Base-by-base conservation (phyloP, 1,140 invertebrate species). In the Campoletis sonorensis region DNA sequence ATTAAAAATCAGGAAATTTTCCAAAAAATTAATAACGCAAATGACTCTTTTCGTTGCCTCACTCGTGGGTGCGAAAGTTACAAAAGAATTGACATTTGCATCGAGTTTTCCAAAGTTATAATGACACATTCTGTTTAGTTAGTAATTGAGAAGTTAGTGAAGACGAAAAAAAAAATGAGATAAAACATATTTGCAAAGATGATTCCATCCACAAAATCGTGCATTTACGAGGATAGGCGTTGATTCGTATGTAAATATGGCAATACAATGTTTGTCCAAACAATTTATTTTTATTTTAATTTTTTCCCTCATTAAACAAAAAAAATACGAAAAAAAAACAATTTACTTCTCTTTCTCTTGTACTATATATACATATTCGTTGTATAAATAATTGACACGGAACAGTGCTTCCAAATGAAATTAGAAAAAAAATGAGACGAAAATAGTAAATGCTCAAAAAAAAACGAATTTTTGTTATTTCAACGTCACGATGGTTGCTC, bases 391-490 rank as follows among this genome's bases (percentile, higher is more conserved):
- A 8, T 73, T 73, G 40, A 73, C 71, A 73, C 37, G 71, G 40
- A 73, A 40, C 71, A 73, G 71, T 40, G 71, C 71, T 73, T 73
- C 71, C 71, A 73, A 21, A 73, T 51, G n/a, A 73, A 51, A 10
- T 45, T 13, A 45, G 5, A n/a, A 5, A 1, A 13, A 45, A 1
- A 45, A 45, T 45, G 5, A 45, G 40, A 45, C 40, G 40, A 45
- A 13, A 45, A 76, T 61, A 61, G 0, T 13, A 37, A 45, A 75
- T 61, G 79, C 79, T 80, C 79, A 80, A 80, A 80, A 45, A n/a
- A 45, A 45, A 45, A 3, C 7, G 11, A 80, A 80, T 15, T 64
- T 33, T 30, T 27, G 61, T 49, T 21, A 49, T 23, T 51, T n/a
- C 40, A 33, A 73, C 71, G 45, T n/a, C 51, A 40, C 71, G 51